Evolutionary conservation across 2,113 vertebrate species (phyloP).

Genomic region (Lethenteron camtschaticum): DNA sequence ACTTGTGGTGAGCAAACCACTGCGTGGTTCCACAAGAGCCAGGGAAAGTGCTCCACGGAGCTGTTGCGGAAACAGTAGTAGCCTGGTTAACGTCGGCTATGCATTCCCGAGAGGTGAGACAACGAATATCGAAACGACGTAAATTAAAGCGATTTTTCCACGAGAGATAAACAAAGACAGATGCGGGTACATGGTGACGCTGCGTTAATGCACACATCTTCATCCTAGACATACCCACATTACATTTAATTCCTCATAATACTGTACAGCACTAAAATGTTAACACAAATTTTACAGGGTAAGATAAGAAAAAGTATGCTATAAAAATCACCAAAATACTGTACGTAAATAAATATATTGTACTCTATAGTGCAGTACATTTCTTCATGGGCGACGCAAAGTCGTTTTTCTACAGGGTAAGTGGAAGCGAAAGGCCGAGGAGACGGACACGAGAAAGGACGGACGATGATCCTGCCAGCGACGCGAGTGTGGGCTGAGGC

Average conservation of each 20-base stretch:
- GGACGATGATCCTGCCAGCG: not conserved
- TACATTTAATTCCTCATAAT: not conserved
- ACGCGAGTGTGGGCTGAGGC: not conserved
- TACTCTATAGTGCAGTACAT: not conserved
- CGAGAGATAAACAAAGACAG: slow-evolving; percentile 3
- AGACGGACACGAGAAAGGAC: slow-evolving; percentile 1
- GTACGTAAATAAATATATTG: slow-evolving; percentile 4
- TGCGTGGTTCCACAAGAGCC: too few species aligned
- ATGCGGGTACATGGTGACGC: not conserved
- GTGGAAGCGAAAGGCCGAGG: not conserved
- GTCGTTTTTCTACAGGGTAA: not conserved
- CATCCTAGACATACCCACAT: slow-evolving; percentile 1
- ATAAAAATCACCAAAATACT: not conserved
- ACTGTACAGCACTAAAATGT: not conserved
- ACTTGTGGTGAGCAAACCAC: too few species aligned
- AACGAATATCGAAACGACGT: too few species aligned
- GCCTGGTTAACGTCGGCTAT: too few species aligned
- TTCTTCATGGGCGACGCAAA: not conserved
- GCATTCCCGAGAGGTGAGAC: too few species aligned
- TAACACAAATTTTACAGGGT: too few species aligned
- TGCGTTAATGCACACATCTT: not conserved
- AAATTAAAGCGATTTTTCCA: not conserved
- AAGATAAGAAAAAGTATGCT: not conserved
- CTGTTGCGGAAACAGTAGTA: too few species aligned
- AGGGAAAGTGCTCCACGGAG: too few species aligned